Evolutionary conservation across 2,113 vertebrate species (phyloP).

Genomic region (Xenus cinereus): DNA sequence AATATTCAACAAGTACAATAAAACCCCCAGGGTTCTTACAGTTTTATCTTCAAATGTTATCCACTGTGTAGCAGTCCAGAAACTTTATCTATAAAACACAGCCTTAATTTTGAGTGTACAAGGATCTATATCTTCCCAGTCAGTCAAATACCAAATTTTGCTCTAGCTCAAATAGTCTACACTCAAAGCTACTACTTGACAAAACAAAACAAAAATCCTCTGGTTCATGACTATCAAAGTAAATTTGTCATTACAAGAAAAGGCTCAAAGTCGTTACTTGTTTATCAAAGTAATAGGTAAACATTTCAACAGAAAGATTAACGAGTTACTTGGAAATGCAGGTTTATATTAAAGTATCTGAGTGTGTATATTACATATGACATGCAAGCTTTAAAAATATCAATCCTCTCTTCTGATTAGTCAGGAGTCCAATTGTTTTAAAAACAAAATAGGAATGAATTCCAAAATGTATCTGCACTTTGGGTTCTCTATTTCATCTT

Average conservation of each 20-base stretch:
- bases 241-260: constrained; percentile 64
- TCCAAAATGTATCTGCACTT: constrained; percentile 69
- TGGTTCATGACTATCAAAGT: constrained; percentile 44
- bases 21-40: constrained; percentile 10
- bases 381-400: constrained; percentile 71
- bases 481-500: constrained; percentile 57
- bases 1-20: constrained; percentile 51
- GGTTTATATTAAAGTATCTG: constrained; percentile 60
- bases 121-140: constrained; percentile 38
- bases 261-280: constrained; percentile 58
- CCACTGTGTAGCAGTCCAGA: constrained; percentile 43
- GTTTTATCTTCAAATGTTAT: constrained; percentile 60
- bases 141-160: constrained; percentile 41
- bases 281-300: constrained; percentile 58
- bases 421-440: constrained; percentile 58
- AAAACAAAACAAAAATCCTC: neutral
- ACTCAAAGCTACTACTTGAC: constrained; percentile 53
- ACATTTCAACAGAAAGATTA: constrained; percentile 65
- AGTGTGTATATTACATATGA: constrained; percentile 63
- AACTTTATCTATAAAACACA: constrained; percentile 54
- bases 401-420: constrained; percentile 53
- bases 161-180: constrained; percentile 62
- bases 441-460: constrained; percentile 62
- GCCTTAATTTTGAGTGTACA: constrained; percentile 46
- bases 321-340: constrained; percentile 59